phyloP scores from a whole-genome alignment of 1,140 invertebrate species.

The Heterodera carotae region DNA sequence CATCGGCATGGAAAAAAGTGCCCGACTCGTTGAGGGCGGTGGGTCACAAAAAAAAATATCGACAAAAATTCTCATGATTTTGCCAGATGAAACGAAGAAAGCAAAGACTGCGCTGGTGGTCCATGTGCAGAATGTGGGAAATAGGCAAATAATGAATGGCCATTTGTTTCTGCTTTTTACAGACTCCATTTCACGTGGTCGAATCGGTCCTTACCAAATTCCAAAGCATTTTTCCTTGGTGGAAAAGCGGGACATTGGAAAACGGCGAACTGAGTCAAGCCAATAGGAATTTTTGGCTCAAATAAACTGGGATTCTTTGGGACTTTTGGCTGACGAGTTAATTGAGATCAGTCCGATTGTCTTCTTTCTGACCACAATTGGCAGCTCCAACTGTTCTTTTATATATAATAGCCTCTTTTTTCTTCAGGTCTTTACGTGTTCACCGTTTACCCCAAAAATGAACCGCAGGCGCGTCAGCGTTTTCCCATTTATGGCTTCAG shows the following conservation, averaged over 20 bases:
- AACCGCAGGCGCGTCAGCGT: too few relatives aligned
- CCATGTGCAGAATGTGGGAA: constrained; percentile 13
- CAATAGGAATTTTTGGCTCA: neutral
- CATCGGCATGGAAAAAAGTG: constrained; percentile 33
- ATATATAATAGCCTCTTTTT: too few relatives aligned
- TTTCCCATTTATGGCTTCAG: neutral
- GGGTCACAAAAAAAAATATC: neutral
- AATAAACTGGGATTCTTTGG: too few relatives aligned
- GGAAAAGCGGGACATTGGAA: neutral
- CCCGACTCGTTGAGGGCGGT: constrained; percentile 25
- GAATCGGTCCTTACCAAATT: constrained; percentile 19
- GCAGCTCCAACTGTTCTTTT: too few relatives aligned
- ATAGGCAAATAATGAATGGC: too few relatives aligned
- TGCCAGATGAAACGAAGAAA: neutral
- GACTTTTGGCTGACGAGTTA: too few relatives aligned
- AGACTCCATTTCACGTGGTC: constrained; percentile 37
- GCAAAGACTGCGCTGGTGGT: constrained; percentile 21
- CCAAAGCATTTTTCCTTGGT: neutral
- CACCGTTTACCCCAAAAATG: neutral
- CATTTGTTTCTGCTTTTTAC: neutral
- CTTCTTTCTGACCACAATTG: too few relatives aligned
- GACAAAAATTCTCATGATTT: neutral
- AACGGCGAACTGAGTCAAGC: neutral
- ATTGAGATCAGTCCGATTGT: too few relatives aligned
- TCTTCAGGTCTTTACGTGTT: neutral